Evolutionary conservation across 2,888 invertebrate genomes (phyloP).

Genomic region (Amphimallon solstitiale): DNA sequence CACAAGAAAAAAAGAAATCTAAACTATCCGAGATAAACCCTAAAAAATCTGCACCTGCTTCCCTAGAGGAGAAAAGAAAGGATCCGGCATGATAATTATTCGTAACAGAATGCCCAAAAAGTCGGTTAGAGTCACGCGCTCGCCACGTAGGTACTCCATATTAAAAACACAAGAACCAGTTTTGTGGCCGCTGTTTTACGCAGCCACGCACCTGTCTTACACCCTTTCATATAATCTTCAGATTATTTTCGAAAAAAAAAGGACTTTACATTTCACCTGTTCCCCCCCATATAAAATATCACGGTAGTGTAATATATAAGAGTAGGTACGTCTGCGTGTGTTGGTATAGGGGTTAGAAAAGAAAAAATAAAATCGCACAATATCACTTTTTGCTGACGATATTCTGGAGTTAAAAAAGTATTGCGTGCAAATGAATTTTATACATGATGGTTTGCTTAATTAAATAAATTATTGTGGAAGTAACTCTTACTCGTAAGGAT

Average conservation of each 20-base stretch:
- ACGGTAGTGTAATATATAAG: neutral
- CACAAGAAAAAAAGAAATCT: slow-evolving; percentile 12
- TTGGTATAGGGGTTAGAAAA: too few relatives aligned
- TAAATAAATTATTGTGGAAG: too few relatives aligned
- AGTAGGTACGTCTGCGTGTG: neutral
- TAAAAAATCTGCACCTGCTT: slow-evolving; percentile 46
- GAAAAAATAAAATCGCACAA: too few relatives aligned
- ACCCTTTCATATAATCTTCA: slow-evolving; percentile 29
- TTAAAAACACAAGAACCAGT: slow-evolving; percentile 33
- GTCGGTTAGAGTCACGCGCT: slow-evolving; percentile 33
- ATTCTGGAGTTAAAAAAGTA: too few relatives aligned
- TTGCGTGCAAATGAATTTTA: too few relatives aligned
- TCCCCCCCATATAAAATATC: slow-evolving; percentile 30
- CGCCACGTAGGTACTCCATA: slow-evolving; percentile 1
- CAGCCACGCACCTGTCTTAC: slow-evolving; percentile 26
- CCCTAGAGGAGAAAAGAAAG: slow-evolving; percentile 18
- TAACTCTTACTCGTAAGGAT: too few relatives aligned
- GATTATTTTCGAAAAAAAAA: slow-evolving; percentile 19
- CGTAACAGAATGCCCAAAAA: slow-evolving; percentile 28
- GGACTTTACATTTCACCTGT: slow-evolving; percentile 32
- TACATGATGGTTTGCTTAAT: too few relatives aligned
- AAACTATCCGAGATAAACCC: slow-evolving; percentile 44
- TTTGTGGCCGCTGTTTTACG: slow-evolving; percentile 25
- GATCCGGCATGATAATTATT: slow-evolving; percentile 21
- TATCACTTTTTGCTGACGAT: too few relatives aligned